Evolutionary conservation across 2,113 vertebrate species (phyloP), one percentile per base, ranked within the genome.

Genomic region (Dendropsophus ebraccatus): DNA sequence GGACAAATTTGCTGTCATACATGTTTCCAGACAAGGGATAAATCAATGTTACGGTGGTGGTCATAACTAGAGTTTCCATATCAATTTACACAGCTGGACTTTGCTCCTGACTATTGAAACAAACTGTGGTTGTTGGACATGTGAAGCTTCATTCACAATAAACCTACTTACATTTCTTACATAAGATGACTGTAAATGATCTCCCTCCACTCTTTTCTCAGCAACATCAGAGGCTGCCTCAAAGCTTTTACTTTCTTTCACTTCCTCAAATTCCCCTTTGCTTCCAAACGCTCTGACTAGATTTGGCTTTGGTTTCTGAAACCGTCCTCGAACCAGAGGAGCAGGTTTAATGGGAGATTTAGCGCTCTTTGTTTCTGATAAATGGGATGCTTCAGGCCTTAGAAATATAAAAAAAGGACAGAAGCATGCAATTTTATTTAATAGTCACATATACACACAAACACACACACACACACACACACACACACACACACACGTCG

Each of bases 301-400:
- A 70, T 79, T 85, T 21, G 75, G 75, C 30, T 30, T 70, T 65
- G 62, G 74, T 14, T 14, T 85, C 13, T 37, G 83, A 19, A 85
- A n/a, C 50, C 30, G 45, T 21, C 74, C 58, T 37, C 4, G 41
- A 23, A 8, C 5, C 19, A 74, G 35, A 3, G 35, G 52, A 19
- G 54, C 5, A 11, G 60, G 12, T 52, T 67, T 85, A 69, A 25
- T 67, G 9, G 83, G 45, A 67, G 74, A 69, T 37, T 23, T 11
- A 5, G 2, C 56, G 62, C 28, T 6, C 1, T 78, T 17, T 28
- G 41, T 25, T 23, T 75, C 14, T 41, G 82, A 60, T 12, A 50
- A 17, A 65, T 1, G 32, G 4, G 13, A 2, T 8, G 28, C 16
- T 30, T 52, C 47, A 37, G 12, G 14, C 35, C 77, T 58, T 41